phyloP scores from a whole-genome alignment of 2,888 invertebrate genomes.

The Bombylius discolor region DNA sequence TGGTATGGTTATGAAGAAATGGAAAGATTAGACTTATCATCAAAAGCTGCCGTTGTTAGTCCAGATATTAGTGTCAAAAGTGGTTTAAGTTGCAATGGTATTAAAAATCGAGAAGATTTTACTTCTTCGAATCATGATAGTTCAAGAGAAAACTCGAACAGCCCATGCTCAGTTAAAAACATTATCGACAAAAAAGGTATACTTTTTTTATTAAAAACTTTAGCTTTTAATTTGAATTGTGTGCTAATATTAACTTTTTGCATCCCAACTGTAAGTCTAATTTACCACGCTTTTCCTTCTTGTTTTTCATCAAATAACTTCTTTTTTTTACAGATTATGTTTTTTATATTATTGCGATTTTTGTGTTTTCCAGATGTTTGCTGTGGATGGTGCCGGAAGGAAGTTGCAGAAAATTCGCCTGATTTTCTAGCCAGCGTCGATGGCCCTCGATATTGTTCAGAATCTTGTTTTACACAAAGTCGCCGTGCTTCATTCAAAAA shows the following conservation, averaged over 20 bases:
- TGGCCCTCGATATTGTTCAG: conserved; percentile 55
- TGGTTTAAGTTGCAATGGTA: conserved; percentile 5
- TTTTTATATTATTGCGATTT: neutral
- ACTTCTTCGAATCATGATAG: conserved; percentile 34
- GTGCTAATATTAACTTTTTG: too few species aligned
- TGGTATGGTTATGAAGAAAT: conserved; percentile 79
- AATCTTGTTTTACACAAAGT: conserved; percentile 81
- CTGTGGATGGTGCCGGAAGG: conserved; percentile 66
- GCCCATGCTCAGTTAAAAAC: conserved; percentile 30
- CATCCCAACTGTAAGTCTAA: too few species aligned
- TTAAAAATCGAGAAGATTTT: conserved; percentile 15
- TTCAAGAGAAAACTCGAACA: conserved; percentile 35
- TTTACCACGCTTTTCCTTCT: too few species aligned
- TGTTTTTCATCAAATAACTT: too few species aligned
- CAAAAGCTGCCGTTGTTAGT: conserved; percentile 27
- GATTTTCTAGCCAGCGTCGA: conserved; percentile 39
- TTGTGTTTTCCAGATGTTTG: conserved; percentile 39
- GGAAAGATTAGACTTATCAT: conserved; percentile 43
- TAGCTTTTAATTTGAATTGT: too few species aligned
- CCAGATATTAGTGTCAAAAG: neutral
- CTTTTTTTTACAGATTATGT: too few species aligned
- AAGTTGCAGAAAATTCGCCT: conserved; percentile 43
- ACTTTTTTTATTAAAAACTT: neutral
- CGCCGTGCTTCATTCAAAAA: conserved; percentile 80
- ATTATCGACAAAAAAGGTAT: conserved; percentile 31